These are phyloP conservation scores for Drosophila eugracilis DNA, from an alignment of 1,140 invertebrate species.

Conservation along the genomic window DNA sequence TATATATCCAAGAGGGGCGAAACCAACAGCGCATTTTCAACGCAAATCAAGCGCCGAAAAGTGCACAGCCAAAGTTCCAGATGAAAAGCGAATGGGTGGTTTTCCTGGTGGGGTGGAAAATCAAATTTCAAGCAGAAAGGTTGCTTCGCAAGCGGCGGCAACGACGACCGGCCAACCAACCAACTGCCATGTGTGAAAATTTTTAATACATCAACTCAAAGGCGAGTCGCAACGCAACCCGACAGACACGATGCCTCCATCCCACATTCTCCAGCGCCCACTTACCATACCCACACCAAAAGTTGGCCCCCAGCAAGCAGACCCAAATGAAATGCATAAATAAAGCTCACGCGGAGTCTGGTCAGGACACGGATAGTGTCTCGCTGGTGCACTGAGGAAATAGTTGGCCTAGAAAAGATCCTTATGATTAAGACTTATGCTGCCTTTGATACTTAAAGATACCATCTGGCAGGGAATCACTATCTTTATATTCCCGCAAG, in stretches of 20 bases:
- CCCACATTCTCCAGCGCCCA: neutral
- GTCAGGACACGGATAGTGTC: conserved; percentile 43
- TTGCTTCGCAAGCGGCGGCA: conserved; percentile 26
- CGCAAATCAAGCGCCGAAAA: conserved; percentile 59
- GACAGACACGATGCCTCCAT: conserved; percentile 22
- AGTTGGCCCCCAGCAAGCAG: conserved; percentile 27
- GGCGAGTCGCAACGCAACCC: conserved; percentile 46
- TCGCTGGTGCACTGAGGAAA: conserved; percentile 4
- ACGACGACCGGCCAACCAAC: conserved; percentile 34
- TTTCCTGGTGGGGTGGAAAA: conserved; percentile 41
- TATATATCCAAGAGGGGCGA: neutral
- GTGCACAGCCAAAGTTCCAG: conserved; percentile 58
- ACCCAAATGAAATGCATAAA: conserved; percentile 82
- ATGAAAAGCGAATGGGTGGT: conserved; percentile 4
- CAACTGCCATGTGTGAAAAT: conserved; percentile 80
- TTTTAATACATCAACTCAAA: conserved; percentile 83
- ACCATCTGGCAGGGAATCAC: no score
- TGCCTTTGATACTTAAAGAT: no score
- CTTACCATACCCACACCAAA: neutral
- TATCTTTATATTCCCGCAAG: no score
- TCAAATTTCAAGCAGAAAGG: conserved; percentile 63
- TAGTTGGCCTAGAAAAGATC: no score
- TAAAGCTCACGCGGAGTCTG: conserved; percentile 65
- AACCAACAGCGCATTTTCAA: conserved; percentile 41
- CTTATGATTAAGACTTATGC: no score